Conservation (phyloP, 2,113 vertebrate genomes). For the Phasianus colchicus region DNA sequence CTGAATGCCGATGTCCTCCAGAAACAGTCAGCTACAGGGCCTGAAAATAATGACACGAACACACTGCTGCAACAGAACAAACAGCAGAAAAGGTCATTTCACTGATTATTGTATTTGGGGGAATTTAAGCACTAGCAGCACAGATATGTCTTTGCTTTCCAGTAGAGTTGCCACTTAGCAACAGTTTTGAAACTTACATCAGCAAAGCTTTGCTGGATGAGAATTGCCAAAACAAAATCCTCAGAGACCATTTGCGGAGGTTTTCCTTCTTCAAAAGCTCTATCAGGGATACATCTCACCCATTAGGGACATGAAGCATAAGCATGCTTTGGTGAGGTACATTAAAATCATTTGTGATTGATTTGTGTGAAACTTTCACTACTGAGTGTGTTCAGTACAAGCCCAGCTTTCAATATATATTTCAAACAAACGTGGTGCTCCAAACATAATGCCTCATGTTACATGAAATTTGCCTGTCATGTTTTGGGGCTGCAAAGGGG, state of each 20-base stretch:
- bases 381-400: background rate
- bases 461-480: background rate
- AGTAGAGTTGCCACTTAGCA: background rate
- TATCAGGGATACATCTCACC: background rate
- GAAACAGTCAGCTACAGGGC: constrained; percentile 12
- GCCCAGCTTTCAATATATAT: background rate
- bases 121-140: constrained; percentile 13
- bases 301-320: background rate
- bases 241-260: background rate
- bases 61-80: constrained; percentile 17
- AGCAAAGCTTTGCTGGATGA: background rate
- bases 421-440: background rate
- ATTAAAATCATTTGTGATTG: background rate
- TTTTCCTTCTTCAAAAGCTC: background rate
- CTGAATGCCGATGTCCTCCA: constrained; percentile 23
- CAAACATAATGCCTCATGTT: background rate
- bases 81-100: constrained; percentile 54
- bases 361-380: background rate
- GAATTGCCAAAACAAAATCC: background rate
- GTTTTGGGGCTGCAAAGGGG: no score
- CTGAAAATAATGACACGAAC: constrained; percentile 50
- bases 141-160: constrained; percentile 29
- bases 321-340: background rate
- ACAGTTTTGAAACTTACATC: background rate
- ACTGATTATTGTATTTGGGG: constrained; percentile 24